phyloP scores from a whole-genome alignment of 2,113 vertebrate species.

The Mus pahari region DNA sequence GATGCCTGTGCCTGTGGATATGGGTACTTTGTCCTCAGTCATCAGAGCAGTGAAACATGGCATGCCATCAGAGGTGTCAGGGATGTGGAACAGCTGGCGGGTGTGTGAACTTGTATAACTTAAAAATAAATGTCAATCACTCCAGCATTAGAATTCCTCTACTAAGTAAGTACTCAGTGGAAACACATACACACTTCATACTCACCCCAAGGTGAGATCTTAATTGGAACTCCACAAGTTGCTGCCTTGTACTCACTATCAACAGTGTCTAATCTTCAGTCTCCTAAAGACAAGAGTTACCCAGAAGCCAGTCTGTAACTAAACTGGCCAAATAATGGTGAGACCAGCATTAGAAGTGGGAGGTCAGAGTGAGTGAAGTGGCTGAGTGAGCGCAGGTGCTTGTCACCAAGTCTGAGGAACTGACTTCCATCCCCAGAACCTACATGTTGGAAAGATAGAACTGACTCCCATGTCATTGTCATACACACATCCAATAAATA shows the following conservation, averaged over 20 bases:
- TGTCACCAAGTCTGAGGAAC: background rate
- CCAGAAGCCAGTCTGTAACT: background rate
- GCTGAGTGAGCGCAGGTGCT: background rate
- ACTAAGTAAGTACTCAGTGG: background rate
- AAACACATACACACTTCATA: background rate
- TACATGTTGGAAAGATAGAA: background rate
- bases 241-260: background rate
- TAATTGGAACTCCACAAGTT: background rate
- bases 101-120: background rate
- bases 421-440: background rate
- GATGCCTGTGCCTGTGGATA: background rate
- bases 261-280: background rate
- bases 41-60: background rate
- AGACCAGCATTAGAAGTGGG: background rate
- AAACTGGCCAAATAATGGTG: background rate
- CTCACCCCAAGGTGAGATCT: background rate
- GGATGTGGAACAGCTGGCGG: background rate
- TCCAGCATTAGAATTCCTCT: background rate
- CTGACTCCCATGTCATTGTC: too few species aligned
- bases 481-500: background rate
- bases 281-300: background rate
- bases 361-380: background rate
- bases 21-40: background rate
- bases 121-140: background rate
- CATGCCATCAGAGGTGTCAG: background rate